Evolutionary conservation across 2,113 vertebrate genomes (phyloP), one percentile per base, ranked within the genome.

Genomic region (Cyprinodon brontotheroides): DNA sequence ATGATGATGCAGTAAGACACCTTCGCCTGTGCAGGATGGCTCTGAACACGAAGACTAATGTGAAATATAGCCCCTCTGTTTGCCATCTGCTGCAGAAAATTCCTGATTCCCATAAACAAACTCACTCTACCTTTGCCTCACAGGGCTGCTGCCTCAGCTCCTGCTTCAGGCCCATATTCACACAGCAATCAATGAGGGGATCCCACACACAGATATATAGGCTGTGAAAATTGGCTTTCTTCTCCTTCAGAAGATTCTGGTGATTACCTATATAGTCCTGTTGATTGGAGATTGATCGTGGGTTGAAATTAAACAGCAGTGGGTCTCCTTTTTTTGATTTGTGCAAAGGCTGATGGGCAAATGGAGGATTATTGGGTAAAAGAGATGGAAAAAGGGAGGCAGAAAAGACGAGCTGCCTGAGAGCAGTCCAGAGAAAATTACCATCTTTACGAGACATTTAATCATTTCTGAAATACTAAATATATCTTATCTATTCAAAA

Each of bases 231-330:
- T 91, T 83, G 87, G 74, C 88, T 91, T 90, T 87, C 82, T 89
- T 81, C 86, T 87, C 67, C 81, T 78, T 57, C 82, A 77, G 82
- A 81, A 87, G 84, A 87, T 85, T 86, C 69, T 86, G 80, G 83
- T 93, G 90, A 90, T 92, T 91, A 90, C 86, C 80, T 86, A 50
- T 78, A 86, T 76, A 22, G 80, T 11, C 59, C 69, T 79, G 82
- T 77, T 92, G 91, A 93, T 93, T 93, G 85, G 89, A 87, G 88
- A 93, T 93, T 93, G 92, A 92, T 91, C 86, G 85, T 41, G 38
- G 74, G 74, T 74, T 83, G 84, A 68, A 91, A 91, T 91, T 91
- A 89, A 87, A 82, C 80, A 84, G 87, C 61, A 37, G 78, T 75
- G 43, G 74, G 65, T 74, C 79, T 57, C 72, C 64, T 76, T 78